Evolutionary conservation across 37 sponge, comb jelly and placozoan genomes (phyloP).

Genomic region (Chondrosia reniformis): DNA sequence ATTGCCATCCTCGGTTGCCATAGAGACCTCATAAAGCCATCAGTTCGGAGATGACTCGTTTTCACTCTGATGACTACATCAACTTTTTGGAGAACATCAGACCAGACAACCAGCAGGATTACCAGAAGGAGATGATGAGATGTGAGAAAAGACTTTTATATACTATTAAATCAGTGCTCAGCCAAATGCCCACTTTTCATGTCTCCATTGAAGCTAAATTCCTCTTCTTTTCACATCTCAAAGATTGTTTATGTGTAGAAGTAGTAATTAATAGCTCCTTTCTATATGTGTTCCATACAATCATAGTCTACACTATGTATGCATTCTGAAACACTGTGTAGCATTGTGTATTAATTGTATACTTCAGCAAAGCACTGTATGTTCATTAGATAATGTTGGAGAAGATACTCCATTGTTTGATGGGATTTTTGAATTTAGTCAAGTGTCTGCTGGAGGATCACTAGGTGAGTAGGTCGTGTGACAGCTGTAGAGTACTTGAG

Average conservation of each 20-base stretch:
- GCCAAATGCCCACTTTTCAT: too few species aligned
- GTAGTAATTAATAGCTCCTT: too few species aligned
- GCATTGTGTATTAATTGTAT: not conserved
- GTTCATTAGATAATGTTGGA: slow-evolving; percentile 81
- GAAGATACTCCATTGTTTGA: slow-evolving; percentile 99
- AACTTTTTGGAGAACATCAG: slow-evolving; percentile 86
- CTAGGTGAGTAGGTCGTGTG: slow-evolving; percentile 86
- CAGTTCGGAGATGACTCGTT: slow-evolving; percentile 87
- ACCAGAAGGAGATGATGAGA: slow-evolving; percentile 93
- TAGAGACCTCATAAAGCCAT: slow-evolving; percentile 92
- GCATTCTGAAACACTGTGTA: too few species aligned
- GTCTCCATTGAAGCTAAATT: too few species aligned
- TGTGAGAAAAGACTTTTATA: slow-evolving; percentile 61
- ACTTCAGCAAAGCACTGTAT: not conserved
- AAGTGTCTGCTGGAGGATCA: slow-evolving; percentile 96
- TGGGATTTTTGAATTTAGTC: slow-evolving; percentile 98
- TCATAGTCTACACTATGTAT: too few species aligned
- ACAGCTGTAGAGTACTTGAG: too few species aligned
- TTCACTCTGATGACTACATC: slow-evolving; percentile 98
- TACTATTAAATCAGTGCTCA: too few species aligned
- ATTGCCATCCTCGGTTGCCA: not conserved
- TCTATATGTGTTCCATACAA: too few species aligned
- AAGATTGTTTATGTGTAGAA: too few species aligned
- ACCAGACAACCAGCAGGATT: slow-evolving; percentile 92
- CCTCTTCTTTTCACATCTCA: too few species aligned